Percentiles rank a stretch among this genome's conserved stretches.
Conservation (phyloP, 2,113 vertebrate genomes). For the Pomatorhinus ruficollis region DNA sequence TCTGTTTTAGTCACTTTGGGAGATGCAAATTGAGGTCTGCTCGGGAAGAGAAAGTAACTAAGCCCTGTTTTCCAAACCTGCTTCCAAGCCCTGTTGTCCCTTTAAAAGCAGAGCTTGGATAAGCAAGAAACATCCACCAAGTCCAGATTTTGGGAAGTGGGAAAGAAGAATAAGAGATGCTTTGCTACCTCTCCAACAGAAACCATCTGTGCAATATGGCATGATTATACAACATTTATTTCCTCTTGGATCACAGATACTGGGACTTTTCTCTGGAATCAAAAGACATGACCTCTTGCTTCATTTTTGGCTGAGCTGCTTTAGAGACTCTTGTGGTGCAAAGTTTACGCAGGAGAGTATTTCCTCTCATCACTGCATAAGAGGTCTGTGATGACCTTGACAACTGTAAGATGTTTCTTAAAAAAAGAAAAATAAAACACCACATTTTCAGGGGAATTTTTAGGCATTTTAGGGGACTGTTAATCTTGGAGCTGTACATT, state of each 20-base stretch:
- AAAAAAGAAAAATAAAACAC: background rate
- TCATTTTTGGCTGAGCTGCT: background rate
- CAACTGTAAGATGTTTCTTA: accelerated
- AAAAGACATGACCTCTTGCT: background rate
- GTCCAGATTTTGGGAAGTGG: background rate
- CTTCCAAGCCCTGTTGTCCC: background rate
- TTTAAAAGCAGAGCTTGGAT: background rate
- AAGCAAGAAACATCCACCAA: background rate
- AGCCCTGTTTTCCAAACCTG: background rate
- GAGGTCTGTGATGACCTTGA: background rate
- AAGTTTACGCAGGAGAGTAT: background rate
- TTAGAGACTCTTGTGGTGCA: background rate
- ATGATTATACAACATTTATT: accelerated
- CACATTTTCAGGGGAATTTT: background rate
- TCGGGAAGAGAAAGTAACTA: background rate
- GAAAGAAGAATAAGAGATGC: background rate
- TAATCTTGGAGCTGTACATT: background rate
- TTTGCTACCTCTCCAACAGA: background rate
- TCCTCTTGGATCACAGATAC: background rate
- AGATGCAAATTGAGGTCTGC: background rate
- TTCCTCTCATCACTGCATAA: background rate
- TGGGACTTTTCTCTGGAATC: background rate
- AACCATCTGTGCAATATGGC: background rate
- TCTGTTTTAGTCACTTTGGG: background rate
- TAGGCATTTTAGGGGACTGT: background rate